These are phyloP conservation scores for Drosophila tropicalis DNA, from an alignment of 1,140 invertebrate genomes.

Conservation along the genomic window DNA sequence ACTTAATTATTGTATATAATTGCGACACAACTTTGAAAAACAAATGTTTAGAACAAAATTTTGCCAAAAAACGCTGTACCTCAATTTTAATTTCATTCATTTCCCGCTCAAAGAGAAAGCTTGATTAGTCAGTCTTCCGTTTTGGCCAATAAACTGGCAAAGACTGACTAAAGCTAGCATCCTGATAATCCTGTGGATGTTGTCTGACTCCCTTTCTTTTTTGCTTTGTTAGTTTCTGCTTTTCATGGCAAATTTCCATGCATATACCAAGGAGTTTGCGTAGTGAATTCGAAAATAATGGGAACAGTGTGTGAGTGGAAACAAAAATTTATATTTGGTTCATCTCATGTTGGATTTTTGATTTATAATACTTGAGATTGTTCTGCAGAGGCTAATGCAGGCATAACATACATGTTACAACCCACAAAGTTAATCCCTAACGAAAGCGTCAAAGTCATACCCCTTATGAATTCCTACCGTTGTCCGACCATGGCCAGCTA, in stretches of 20 bases:
- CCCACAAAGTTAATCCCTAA: slow-evolving; percentile 17
- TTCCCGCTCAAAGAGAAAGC: not conserved
- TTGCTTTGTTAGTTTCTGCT: not conserved
- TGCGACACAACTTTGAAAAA: not conserved
- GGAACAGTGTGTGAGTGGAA: slow-evolving; percentile 28
- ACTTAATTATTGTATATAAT: not conserved
- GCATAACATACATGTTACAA: not conserved
- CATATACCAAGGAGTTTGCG: slow-evolving; percentile 38
- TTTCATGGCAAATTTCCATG: not conserved
- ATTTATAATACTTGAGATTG: slow-evolving; percentile 8
- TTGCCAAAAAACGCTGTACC: too few species aligned
- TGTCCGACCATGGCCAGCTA: slow-evolving; percentile 9
- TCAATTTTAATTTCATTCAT: not conserved
- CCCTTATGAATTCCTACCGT: not conserved
- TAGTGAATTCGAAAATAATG: slow-evolving; percentile 28
- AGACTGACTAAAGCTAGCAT: slow-evolving; percentile 2
- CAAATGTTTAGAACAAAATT: too few species aligned
- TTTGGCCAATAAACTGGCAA: not conserved
- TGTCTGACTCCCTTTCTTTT: not conserved
- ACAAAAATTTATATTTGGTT: not conserved
- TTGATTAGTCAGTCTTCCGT: not conserved
- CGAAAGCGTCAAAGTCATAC: slow-evolving; percentile 4
- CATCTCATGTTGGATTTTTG: slow-evolving; percentile 5
- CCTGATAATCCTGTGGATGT: slow-evolving; percentile 16
- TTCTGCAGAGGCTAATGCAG: slow-evolving; percentile 2